These are phyloP conservation scores for Pelochelys cantorii DNA, from an alignment of 2,797 vertebrate species.

Conservation along the genomic window DNA sequence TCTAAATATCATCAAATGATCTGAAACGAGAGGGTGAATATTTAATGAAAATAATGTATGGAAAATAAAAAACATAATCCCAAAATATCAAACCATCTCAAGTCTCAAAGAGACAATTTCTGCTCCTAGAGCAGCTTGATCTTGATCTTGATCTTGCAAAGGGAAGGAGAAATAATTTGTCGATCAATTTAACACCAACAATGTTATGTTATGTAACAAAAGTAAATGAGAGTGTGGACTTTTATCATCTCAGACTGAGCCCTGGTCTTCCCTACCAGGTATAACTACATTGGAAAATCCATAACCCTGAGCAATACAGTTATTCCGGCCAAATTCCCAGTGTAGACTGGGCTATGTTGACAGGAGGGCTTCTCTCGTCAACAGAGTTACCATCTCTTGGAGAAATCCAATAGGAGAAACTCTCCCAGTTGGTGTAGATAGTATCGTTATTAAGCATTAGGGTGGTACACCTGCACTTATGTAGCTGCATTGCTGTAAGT, in stretches of 20 bases:
- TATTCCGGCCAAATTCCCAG: no score
- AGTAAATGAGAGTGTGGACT: not conserved
- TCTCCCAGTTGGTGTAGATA: no score
- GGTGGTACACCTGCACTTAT: no score
- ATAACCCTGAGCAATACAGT: no score
- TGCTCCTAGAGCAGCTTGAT: constrained; percentile 4
- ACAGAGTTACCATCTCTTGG: no score
- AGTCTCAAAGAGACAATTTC: not conserved
- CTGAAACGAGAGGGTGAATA: not conserved
- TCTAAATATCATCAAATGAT: not conserved
- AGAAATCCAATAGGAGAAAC: no score
- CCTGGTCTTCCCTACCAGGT: no score
- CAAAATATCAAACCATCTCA: constrained; percentile 1
- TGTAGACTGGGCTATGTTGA: no score
- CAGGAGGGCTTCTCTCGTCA: no score
- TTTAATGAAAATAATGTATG: not conserved
- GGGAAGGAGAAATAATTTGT: not conserved
- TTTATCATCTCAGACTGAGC: not conserved
- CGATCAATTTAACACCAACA: not conserved
- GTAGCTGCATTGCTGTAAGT: no score
- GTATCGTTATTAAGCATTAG: no score
- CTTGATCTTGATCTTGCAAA: not conserved
- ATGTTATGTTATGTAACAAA: not conserved
- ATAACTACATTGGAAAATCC: no score
- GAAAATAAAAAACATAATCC: not conserved